Percentiles rank a stretch among this genome's conserved stretches.
Conservation (phyloP, 2,113 vertebrate species). For the Pituophis catenifer region DNA sequence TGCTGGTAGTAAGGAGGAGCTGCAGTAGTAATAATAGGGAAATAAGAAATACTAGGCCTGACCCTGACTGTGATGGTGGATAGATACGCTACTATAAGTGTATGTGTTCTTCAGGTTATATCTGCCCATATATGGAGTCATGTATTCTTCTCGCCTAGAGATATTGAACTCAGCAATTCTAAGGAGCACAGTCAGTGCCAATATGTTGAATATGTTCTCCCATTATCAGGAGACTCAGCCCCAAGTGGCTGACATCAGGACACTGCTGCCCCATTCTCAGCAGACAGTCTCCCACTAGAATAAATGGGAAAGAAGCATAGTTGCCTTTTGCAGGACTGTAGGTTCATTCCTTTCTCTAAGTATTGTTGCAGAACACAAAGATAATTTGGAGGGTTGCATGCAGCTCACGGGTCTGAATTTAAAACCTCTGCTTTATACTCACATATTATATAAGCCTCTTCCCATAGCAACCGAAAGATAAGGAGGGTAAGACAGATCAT, state of each 20-base stretch:
- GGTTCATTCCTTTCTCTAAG: neutral
- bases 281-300: neutral
- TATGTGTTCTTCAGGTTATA: neutral
- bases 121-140: neutral
- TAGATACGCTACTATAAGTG: neutral
- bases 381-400: neutral
- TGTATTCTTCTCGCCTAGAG: neutral
- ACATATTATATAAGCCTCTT: neutral
- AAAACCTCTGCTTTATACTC: neutral
- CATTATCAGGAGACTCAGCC: neutral
- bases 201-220: neutral
- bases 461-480: neutral
- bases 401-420: neutral
- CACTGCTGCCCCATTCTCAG: neutral
- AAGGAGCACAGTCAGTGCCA: neutral
- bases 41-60: neutral
- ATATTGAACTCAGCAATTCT: neutral
- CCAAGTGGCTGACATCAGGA: neutral
- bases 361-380: neutral
- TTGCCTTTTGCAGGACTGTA: neutral
- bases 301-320: neutral
- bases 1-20: neutral
- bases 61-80: neutral
- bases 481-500: neutral
- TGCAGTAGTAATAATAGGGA: neutral